Evolutionary conservation across 2,113 vertebrate species (phyloP).

Genomic region (Formicarius rufipectus): DNA sequence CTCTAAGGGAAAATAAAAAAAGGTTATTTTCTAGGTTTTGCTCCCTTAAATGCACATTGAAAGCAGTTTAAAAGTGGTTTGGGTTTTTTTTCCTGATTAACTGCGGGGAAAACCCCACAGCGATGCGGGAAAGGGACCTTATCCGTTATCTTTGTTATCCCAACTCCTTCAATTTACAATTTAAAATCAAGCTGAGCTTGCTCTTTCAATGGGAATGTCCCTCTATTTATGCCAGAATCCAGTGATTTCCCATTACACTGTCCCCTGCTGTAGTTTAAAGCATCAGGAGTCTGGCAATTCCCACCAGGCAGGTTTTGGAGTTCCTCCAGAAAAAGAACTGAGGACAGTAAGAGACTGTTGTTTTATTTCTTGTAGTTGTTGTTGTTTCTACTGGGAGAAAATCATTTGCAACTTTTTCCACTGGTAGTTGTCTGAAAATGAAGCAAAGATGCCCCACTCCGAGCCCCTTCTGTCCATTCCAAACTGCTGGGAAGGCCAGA

Average conservation of each 20-base stretch:
- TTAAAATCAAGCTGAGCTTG: not conserved
- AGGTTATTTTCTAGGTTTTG: accelerated
- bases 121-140: not conserved
- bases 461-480: not conserved
- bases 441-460: not conserved
- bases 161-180: accelerated
- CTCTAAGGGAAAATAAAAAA: not conserved
- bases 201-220: accelerated
- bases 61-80: not conserved
- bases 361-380: not conserved
- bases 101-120: not conserved
- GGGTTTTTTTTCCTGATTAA: not conserved
- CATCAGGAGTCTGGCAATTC: not conserved
- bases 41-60: not conserved
- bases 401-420: not conserved
- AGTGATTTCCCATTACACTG: not conserved
- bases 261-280: not conserved
- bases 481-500: not conserved
- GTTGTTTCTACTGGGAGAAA: not conserved
- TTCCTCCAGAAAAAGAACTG: not conserved
- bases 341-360: accelerated
- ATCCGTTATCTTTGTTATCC: accelerated
- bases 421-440: not conserved
- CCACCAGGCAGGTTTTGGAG: not conserved
- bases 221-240: accelerated